These are phyloP conservation scores for Lycia hirtaria DNA, from an alignment of 2,888 invertebrate species.

Conservation along the genomic window DNA sequence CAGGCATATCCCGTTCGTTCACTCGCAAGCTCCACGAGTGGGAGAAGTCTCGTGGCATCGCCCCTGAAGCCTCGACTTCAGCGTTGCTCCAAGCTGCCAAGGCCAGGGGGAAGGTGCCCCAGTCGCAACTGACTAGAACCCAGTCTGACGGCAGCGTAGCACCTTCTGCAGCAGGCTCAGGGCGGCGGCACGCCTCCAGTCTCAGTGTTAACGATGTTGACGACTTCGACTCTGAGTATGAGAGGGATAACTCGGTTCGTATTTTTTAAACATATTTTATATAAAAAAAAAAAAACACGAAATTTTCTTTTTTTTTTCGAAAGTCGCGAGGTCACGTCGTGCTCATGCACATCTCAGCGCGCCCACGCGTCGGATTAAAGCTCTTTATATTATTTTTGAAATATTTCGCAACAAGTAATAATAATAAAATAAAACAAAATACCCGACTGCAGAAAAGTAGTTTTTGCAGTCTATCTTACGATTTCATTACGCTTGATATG, in stretches of 20 bases:
- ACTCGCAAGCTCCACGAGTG: conserved; percentile 96
- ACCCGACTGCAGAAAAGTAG: too few relatives aligned
- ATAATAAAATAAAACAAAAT: too few relatives aligned
- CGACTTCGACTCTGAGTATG: conserved; percentile 85
- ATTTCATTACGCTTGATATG: too few relatives aligned
- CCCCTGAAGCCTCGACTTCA: conserved; percentile 94
- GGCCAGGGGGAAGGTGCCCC: conserved; percentile 60
- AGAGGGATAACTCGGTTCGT: conserved; percentile 75
- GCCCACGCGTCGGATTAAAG: too few relatives aligned
- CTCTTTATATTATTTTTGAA: too few relatives aligned
- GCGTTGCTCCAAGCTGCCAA: conserved; percentile 87
- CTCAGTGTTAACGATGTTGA: conserved; percentile 90
- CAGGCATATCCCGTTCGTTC: conserved; percentile 93
- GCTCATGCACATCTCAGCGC: too few relatives aligned
- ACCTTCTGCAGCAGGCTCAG: conserved; percentile 82
- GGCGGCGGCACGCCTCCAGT: conserved; percentile 89
- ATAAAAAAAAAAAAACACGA: too few relatives aligned
- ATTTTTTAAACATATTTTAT: too few relatives aligned
- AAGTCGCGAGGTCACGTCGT: too few relatives aligned
- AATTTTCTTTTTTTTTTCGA: too few relatives aligned
- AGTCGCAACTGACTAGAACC: conserved; percentile 87
- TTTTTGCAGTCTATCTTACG: too few relatives aligned
- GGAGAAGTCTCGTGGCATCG: conserved; percentile 95
- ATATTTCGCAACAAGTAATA: too few relatives aligned
- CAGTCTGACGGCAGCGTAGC: conserved; percentile 92